Percentiles rank a stretch among this genome's conserved stretches.
Conservation (phyloP, 2,113 vertebrate species). For the Hoplias malabaricus region DNA sequence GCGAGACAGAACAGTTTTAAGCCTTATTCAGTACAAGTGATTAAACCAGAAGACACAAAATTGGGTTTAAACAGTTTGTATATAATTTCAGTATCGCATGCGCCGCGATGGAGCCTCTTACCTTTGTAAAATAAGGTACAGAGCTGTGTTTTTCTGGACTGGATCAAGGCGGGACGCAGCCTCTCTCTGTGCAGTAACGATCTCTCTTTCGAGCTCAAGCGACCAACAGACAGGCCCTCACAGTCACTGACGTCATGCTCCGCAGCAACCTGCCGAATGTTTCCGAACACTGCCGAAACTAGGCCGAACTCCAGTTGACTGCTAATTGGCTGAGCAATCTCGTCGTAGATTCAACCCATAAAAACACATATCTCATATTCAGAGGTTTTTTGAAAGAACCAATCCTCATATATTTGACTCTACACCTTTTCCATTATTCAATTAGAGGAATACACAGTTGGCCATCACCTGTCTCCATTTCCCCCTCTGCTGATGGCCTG, state of each 20-base stretch:
- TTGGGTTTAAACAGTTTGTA: neutral
- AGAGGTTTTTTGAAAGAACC: too few relatives aligned
- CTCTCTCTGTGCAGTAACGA: neutral
- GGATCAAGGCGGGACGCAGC: neutral
- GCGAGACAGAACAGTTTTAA: neutral
- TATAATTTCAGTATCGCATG: neutral
- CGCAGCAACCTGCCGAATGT: neutral
- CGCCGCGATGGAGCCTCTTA: neutral
- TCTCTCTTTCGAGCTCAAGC: neutral
- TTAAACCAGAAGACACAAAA: neutral
- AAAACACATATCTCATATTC: too few relatives aligned
- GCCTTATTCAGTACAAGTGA: too few relatives aligned
- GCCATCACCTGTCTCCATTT: too few relatives aligned
- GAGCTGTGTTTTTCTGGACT: neutral
- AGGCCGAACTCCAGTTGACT: neutral
- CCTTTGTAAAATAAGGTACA: neutral
- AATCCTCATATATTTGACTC: too few relatives aligned
- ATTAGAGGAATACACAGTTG: too few relatives aligned
- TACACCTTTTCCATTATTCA: too few relatives aligned
- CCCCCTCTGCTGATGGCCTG: too few relatives aligned
- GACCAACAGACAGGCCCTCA: neutral
- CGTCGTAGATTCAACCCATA: too few relatives aligned
- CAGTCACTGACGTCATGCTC: slow-evolving; percentile 10
- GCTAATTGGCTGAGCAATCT: neutral
- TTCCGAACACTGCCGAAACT: neutral